Evolutionary conservation across 2,113 vertebrate species (phyloP).

Genomic region (Xenus cinereus): DNA sequence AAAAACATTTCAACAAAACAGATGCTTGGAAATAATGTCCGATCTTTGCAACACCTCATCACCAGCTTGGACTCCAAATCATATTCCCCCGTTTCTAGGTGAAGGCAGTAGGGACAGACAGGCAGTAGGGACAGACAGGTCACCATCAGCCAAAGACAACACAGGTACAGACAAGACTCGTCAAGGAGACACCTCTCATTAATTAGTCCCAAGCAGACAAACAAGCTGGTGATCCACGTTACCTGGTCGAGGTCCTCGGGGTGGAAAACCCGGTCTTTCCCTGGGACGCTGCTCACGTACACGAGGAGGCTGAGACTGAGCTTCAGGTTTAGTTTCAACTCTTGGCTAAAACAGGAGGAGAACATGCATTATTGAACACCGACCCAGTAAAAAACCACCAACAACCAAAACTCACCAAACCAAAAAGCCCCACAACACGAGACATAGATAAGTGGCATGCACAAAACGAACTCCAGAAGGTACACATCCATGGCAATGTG

Average conservation of each 20-base stretch:
- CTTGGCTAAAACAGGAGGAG: slow-evolving; percentile 78
- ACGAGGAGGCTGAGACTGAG: slow-evolving; percentile 81
- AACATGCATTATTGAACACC: background rate
- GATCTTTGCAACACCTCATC: background rate
- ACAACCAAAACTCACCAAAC: background rate
- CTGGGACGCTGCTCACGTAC: slow-evolving; percentile 90
- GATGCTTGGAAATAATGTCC: background rate
- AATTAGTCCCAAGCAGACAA: background rate
- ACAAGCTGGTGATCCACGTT: background rate
- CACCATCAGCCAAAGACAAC: accelerated
- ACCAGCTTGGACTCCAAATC: background rate
- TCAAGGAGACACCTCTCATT: background rate
- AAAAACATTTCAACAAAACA: background rate
- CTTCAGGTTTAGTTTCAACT: slow-evolving; percentile 88
- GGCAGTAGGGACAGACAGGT: background rate
- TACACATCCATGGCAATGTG: background rate
- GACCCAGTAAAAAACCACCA: background rate
- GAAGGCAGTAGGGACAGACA: background rate
- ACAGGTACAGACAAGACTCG: background rate
- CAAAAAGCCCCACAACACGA: background rate
- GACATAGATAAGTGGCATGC: slow-evolving; percentile 24
- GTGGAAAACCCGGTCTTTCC: slow-evolving; percentile 85
- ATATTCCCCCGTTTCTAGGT: accelerated
- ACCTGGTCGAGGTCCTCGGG: slow-evolving; percentile 90
- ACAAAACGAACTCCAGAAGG: slow-evolving; percentile 1